phyloP scores from a whole-genome alignment of 2,888 invertebrate genomes.

The Tetheella fluctuosa region DNA sequence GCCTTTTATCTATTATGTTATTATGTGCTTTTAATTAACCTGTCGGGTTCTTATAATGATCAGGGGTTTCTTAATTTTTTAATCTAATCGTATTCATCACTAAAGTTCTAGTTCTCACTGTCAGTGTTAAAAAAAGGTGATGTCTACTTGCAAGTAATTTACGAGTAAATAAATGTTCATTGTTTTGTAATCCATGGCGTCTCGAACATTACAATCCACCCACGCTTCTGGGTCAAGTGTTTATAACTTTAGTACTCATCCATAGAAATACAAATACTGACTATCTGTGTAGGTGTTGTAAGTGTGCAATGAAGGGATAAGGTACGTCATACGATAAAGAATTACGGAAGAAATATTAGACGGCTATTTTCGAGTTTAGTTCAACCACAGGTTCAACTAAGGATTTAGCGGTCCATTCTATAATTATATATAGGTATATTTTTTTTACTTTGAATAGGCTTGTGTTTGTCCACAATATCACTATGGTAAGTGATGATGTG shows the following conservation, averaged over 20 bases:
- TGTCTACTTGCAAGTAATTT: background rate
- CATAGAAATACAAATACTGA: background rate
- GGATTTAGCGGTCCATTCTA: background rate
- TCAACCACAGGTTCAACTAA: background rate
- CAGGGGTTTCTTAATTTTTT: too few relatives aligned
- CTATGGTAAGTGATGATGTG: too few relatives aligned
- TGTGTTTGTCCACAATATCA: too few relatives aligned
- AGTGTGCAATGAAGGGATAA: background rate
- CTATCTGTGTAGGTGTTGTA: background rate
- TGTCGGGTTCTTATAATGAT: too few relatives aligned
- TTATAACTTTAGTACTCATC: background rate
- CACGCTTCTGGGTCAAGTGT: constrained; percentile 6
- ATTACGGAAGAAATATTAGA: background rate
- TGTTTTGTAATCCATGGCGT: constrained; percentile 2
- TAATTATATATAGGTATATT: background rate
- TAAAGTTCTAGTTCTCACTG: background rate
- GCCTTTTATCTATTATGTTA: too few relatives aligned
- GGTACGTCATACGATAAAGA: constrained; percentile 7
- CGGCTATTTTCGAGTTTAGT: background rate
- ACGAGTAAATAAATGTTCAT: background rate
- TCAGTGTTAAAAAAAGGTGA: background rate
- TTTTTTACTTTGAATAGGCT: too few relatives aligned
- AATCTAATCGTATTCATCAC: too few relatives aligned
- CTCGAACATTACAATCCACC: constrained; percentile 4
- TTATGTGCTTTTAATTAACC: too few relatives aligned